These are phyloP conservation scores for Uloborus plumipes DNA, from an alignment of 2,888 invertebrate species.

Conservation along the genomic window DNA sequence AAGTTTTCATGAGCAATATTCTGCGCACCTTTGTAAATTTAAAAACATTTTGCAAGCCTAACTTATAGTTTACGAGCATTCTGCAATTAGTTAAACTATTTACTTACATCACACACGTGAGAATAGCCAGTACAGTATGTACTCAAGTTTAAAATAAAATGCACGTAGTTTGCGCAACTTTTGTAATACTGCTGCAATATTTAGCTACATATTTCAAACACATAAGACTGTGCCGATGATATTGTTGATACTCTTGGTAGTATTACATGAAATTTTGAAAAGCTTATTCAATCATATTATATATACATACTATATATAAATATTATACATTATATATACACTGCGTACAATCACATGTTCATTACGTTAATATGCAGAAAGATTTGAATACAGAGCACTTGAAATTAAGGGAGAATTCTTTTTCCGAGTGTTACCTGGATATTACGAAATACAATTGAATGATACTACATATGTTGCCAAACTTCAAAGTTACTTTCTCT, in stretches of 20 bases:
- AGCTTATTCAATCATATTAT: conserved; percentile 52
- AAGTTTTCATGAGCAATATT: no score
- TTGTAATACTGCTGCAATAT: conserved; percentile 52
- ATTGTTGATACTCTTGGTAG: conserved; percentile 53
- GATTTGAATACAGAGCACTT: conserved; percentile 51
- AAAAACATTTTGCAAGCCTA: no score
- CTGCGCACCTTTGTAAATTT: no score
- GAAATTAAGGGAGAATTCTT: not conserved
- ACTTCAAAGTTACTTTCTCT: no score
- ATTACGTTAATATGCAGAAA: conserved; percentile 49
- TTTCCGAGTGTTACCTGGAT: no score
- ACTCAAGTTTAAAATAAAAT: conserved; percentile 23
- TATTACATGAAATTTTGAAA: conserved; percentile 42
- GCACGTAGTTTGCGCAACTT: conserved; percentile 53
- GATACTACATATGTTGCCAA: no score
- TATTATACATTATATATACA: conserved; percentile 49
- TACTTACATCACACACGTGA: not conserved
- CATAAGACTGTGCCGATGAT: conserved; percentile 28
- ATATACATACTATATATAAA: conserved; percentile 33
- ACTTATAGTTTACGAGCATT: no score
- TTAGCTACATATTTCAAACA: conserved; percentile 51
- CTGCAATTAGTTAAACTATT: no score
- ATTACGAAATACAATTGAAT: no score
- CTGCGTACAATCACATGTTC: conserved; percentile 61
- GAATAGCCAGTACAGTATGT: conserved; percentile 19